Evolutionary conservation across 2,888 invertebrate species (phyloP), one percentile per base, ranked within the genome.

Genomic region (Conus canariensis): DNA sequence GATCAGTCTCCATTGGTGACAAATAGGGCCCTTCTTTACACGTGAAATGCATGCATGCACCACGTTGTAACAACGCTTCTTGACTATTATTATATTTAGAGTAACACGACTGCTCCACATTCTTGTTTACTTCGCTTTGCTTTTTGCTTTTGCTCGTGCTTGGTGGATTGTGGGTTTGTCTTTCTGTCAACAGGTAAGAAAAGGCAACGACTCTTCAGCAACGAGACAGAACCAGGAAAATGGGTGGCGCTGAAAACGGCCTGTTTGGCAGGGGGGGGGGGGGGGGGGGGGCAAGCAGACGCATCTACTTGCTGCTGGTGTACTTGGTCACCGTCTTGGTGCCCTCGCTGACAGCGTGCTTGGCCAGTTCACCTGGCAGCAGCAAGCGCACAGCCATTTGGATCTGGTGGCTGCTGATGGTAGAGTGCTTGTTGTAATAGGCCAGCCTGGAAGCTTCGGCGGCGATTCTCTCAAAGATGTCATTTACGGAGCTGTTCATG

Each of bases 361-460:
- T 97, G 0, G 97, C 97, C 90, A 98, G 95, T 94, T 98, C 98
- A 10, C 98, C 98, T 0, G 98, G 98, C 7, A 98, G 96, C 0
- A 98, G 94, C 0, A 98, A 96, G 82, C 97, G 97, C 0, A 98
- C 97, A 0, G 98, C 97, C 0, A 97, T 97, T 94, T 98, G 97
- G 19, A 98, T 97, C 93, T 98, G 98, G 90, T 97, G 96, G 92
- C 97, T 97, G 0, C 97, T 97, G 94, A 98, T 97, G 90, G 94
- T 94, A 91, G 91, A 95, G 92, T 91, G 88, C 89, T 92, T 92
- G 92, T 91, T 92, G 91, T 92, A 92, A 89, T 93, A 92, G n/a
- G 94, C 93, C 67, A 95, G 92, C n/a, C 94, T 91, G 87, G 91
- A 92, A 22, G 94, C 93, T 90, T 95, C 95, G 58, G 93, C 92